Base-by-base conservation (phyloP, 2,797 vertebrate species). In the Pampus argenteus region DNA sequence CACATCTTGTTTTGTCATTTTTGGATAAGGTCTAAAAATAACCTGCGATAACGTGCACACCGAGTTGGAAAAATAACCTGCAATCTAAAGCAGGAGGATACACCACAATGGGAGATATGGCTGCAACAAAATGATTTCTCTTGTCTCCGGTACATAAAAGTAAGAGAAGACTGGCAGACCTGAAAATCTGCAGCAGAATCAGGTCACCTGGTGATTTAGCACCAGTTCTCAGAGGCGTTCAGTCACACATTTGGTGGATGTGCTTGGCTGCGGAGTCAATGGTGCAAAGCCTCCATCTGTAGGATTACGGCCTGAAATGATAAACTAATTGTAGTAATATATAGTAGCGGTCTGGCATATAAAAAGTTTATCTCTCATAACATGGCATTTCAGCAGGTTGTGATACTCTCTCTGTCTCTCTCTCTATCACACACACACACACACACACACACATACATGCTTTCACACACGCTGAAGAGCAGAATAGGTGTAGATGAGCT, bases 191-290 rank as follows among this genome's bases (percentile, higher is more conserved):
- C 69, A 75, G 71, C 26, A 67, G 76, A 81, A 76, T 75, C 18
- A 2, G 74, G 74, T 75, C 82, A 84, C 66, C 64, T 48, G 65
- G 47, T 66, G 71, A 85, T 86, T 81, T 73, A 78, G 79, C 64
- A 29, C 14, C 71, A 26, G 48, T 38, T 77, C 81, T 82, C 66
- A 25, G 23, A 79, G 71, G 77, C 11, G 0, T 74, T 68, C 40
- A 70, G 44, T 58, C 55, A 71, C 65, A 83, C 56, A 58, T 75
- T 78, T 69, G 78, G 62, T 71, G 45, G 74, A 64, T 61, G 59
- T 66, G 82, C 74, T 81, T 58, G 65, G 60, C 75, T 78, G 73
- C 40, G 6, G 70, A 79, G 49, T 76, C 77, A 81, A 76, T 86
- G 73, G 57, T 74, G 64, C 66, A 45, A 52, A 64, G 57, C 66